Percentiles rank a stretch among this genome's conserved stretches.
Conservation (phyloP, 2,888 invertebrate species). For the Eueremaeus valkanovi region DNA sequence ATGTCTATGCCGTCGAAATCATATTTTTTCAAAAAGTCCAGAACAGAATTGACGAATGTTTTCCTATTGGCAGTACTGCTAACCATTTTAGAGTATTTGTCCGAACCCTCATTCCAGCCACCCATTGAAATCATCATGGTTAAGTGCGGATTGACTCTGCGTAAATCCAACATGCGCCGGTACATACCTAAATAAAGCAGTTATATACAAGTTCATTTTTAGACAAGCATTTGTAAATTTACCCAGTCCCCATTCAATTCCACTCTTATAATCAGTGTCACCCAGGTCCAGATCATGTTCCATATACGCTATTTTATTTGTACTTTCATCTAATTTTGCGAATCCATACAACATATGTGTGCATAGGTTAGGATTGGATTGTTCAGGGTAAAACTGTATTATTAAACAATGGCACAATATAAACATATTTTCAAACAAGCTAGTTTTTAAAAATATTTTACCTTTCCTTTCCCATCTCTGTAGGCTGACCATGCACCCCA, state of each 20-base stretch:
- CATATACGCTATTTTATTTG: conserved; percentile 66
- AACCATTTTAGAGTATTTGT: not conserved
- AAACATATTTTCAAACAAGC: too few species aligned
- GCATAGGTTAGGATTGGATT: conserved; percentile 55
- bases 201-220: not conserved
- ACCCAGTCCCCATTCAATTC: conserved; percentile 36
- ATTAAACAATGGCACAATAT: not conserved
- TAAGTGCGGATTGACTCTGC: conserved; percentile 34
- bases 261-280: conserved; percentile 55
- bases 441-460: not conserved
- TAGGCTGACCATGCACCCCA: conserved; percentile 27
- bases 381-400: not conserved
- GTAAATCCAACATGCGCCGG: conserved; percentile 44
- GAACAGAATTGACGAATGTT: not conserved
- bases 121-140: not conserved
- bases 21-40: not conserved
- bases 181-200: not conserved
- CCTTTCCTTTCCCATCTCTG: not conserved
- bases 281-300: conserved; percentile 60
- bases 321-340: conserved; percentile 59
- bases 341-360: conserved; percentile 73
- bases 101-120: conserved; percentile 12
- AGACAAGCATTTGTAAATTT: too few species aligned
- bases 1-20: conserved; percentile 15
- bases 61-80: not conserved